Conservation (phyloP, 2,888 invertebrate genomes). For the Limnephilus marmoratus region DNA sequence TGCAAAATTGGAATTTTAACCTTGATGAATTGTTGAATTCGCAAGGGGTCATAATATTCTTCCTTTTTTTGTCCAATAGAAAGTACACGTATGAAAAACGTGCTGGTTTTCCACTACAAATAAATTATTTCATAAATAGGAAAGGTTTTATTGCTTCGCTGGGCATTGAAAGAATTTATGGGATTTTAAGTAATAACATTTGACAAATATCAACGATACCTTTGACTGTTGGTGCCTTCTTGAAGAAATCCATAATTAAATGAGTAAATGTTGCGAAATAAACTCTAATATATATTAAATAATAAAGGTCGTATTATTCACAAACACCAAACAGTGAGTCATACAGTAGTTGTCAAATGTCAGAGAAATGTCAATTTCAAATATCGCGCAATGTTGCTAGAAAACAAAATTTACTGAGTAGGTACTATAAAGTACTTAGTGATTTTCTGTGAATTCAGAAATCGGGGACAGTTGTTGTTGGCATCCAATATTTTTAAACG, state of each 20-base stretch:
- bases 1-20: background rate
- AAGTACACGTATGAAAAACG: background rate
- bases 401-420: background rate
- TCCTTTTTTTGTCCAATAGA: background rate
- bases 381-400: background rate
- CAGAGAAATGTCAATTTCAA: conserved; percentile 8
- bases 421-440: background rate
- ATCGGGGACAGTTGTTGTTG: background rate
- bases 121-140: background rate
- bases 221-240: conserved; percentile 81
- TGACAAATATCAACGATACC: conserved; percentile 71
- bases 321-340: background rate
- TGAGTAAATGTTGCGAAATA: background rate
- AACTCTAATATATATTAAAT: conserved; percentile 1
- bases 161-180: background rate
- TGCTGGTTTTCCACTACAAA: background rate
- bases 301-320: background rate
- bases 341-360: conserved; percentile 37
- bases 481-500: background rate
- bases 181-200: background rate
- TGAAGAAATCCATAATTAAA: conserved; percentile 79
- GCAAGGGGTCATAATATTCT: background rate
- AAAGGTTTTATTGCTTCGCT: background rate
- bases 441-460: background rate
- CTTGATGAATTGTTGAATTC: background rate